Percentiles rank a stretch among this genome's conserved stretches.
These are phyloP conservation scores for Syrmaticus mikado DNA, from an alignment of 2,113 vertebrate species.

Conservation along the genomic window DNA sequence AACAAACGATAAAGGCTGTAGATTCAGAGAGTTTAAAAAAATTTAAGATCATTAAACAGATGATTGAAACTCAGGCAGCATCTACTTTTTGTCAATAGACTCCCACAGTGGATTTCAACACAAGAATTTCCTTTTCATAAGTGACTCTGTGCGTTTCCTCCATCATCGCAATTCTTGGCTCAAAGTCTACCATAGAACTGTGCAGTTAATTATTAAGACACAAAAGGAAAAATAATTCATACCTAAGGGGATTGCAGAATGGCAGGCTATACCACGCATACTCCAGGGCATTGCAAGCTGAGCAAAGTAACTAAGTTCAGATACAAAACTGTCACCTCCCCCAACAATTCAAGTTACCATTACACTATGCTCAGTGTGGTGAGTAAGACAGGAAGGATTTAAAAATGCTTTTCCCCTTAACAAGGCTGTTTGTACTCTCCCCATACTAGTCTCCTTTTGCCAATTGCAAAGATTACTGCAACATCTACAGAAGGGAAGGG, in stretches of 20 bases:
- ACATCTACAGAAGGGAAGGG: not conserved
- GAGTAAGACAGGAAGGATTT: not conserved
- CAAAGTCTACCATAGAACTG: not conserved
- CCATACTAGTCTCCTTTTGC: not conserved
- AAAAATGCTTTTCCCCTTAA: not conserved
- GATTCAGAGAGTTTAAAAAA: not conserved
- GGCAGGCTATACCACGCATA: rapidly evolving
- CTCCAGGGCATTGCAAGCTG: not conserved
- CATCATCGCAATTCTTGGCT: not conserved
- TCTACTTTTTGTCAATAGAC: not conserved
- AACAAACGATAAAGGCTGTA: not conserved
- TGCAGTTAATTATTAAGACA: not conserved
- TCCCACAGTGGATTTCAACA: not conserved
- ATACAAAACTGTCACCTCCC: not conserved
- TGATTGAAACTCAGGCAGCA: not conserved
- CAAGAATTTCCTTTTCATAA: not conserved
- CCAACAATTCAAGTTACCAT: not conserved
- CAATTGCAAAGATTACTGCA: slow-evolving; percentile 11
- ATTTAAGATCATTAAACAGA: not conserved
- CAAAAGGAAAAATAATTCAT: not conserved
- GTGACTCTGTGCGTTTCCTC: not conserved
- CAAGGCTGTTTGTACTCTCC: not conserved
- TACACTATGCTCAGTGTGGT: not conserved
- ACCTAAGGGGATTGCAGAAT: not conserved
- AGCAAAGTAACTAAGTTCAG: not conserved